phyloP scores from a whole-genome alignment of 2,888 invertebrate species.

The Zeuzera pyrina region DNA sequence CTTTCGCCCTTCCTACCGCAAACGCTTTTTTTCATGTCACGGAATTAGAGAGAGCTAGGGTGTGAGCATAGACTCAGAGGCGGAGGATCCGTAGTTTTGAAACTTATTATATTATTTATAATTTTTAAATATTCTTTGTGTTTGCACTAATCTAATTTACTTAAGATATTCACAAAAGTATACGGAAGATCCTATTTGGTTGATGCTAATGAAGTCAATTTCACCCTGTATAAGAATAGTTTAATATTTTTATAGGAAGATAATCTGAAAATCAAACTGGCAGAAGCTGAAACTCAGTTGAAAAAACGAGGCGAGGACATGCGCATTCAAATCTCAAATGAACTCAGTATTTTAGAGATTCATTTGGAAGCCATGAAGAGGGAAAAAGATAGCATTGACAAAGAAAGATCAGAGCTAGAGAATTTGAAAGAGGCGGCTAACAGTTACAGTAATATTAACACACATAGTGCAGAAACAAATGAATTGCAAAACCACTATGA shows the following conservation, averaged over 20 bases:
- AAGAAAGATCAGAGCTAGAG: constrained; percentile 34
- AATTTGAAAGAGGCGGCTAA: constrained; percentile 18
- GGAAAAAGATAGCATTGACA: constrained; percentile 41
- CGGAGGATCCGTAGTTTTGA: too few relatives aligned
- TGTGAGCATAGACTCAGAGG: too few relatives aligned
- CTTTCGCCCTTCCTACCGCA: too few relatives aligned
- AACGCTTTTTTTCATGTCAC: too few relatives aligned
- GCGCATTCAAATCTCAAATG: constrained; percentile 42
- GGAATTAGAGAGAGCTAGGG: too few relatives aligned
- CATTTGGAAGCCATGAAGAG: constrained; percentile 40
- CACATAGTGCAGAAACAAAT: constrained; percentile 20
- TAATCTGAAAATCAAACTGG: constrained; percentile 36
- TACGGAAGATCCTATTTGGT: background rate
- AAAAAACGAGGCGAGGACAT: constrained; percentile 46
- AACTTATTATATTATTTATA: too few relatives aligned
- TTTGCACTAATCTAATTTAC: too few relatives aligned
- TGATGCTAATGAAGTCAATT: too few relatives aligned
- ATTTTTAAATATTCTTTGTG: too few relatives aligned
- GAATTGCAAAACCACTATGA: constrained; percentile 33
- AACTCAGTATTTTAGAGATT: constrained; percentile 36
- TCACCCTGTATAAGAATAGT: background rate
- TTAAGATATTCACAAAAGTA: background rate
- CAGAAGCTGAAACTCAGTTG: constrained; percentile 40
- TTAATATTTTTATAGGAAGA: constrained; percentile 34
- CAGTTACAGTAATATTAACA: constrained; percentile 16